Evolutionary conservation across 2,113 vertebrate genomes (phyloP), one percentile per base, ranked within the genome.

Genomic region (Scopus umbretta): DNA sequence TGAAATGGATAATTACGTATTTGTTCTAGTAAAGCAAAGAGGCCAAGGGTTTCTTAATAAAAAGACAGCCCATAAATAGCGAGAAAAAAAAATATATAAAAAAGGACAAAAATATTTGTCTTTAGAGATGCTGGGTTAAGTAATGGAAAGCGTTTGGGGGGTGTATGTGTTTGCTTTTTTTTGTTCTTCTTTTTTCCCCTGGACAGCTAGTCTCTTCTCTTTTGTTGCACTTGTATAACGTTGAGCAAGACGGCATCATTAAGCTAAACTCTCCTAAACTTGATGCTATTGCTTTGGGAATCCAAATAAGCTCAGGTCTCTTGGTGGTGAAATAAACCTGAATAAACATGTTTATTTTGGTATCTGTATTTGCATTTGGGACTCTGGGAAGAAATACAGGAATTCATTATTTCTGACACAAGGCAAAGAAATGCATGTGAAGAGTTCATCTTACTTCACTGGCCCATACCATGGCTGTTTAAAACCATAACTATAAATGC

Each of bases 281-380:
- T 76, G 61, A 65, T 80, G 40, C 21, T 4, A 27, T 90, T 87
- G 71, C 62, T 91, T 94, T 89, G 66, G 91, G 74, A 91, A 95
- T 91, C 38, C 53, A 89, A 32, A 85, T 87, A 92, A 91, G 29
- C 58, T 65, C 66, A 76, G 62, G 55, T 92, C 55, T 80, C 62
- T 82, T 79, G 81, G 18, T 95, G 78, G 62, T 76, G 45, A 91
- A 94, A 85, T 73, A 94, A 87, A 90, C 70, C 78, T 62, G 49
- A 92, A 82, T 91, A 82, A 89, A 86, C 70, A 88, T 23, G 66
- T 85, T 62, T 95, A 55, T 91, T 91, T 83, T 91, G 14, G 59
- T 91, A 83, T 67, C 42, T 81, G 34, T 84, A 81, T 93, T 97
- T 96, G 81, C 84, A 90, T 90, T 92, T 86, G 74, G 71, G 62